Evolutionary conservation across 1,140 invertebrate species (phyloP).

Genomic region (Pseudoatta argentina): DNA sequence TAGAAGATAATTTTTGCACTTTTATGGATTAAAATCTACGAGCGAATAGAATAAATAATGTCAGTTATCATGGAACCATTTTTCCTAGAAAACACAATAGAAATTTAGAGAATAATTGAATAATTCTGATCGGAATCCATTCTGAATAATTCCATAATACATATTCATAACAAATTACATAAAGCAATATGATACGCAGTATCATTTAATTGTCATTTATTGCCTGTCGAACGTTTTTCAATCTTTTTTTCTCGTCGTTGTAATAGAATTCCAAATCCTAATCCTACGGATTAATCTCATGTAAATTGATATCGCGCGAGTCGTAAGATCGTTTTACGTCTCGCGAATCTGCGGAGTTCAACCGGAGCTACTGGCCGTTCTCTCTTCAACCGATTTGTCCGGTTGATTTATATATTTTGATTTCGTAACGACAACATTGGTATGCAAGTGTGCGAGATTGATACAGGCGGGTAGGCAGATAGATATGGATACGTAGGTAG

Average conservation of each 20-base stretch:
- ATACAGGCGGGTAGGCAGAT: background rate
- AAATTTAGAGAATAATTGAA: too few species aligned
- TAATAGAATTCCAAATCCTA: constrained; percentile 50
- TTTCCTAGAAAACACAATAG: too few species aligned
- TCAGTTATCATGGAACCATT: too few species aligned
- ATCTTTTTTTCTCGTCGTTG: background rate
- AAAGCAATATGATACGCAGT: background rate
- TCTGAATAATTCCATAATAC: too few species aligned
- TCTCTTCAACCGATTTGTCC: constrained; percentile 19
- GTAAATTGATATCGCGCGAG: constrained; percentile 49
- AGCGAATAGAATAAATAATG: background rate
- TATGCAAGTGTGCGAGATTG: constrained; percentile 48
- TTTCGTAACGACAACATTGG: constrained; percentile 58
- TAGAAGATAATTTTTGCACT: background rate
- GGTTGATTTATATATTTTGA: constrained; percentile 56
- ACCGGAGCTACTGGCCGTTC: constrained; percentile 14
- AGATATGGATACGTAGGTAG: background rate
- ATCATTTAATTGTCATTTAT: background rate
- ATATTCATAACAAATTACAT: background rate
- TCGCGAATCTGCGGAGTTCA: constrained; percentile 10
- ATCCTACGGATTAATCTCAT: constrained; percentile 24
- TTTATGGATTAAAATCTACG: background rate
- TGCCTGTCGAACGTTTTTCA: background rate
- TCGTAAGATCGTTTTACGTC: constrained; percentile 60
- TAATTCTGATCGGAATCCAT: too few species aligned